Percentiles rank a stretch among this genome's conserved stretches.
phyloP scores from a whole-genome alignment of 2,113 vertebrate species.

The Corythornis cristatus region DNA sequence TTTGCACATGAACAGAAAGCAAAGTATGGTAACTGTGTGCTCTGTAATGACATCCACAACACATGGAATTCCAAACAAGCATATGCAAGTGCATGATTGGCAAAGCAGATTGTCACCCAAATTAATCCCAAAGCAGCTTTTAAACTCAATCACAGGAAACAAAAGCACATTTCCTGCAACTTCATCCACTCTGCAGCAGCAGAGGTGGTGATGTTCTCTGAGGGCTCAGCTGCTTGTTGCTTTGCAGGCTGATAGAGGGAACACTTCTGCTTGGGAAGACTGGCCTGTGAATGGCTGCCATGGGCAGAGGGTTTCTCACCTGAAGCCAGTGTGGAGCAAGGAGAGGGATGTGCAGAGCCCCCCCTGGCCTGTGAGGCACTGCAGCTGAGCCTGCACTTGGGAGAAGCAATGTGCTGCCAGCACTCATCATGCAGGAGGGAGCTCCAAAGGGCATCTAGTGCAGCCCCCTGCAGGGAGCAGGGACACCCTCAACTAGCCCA shows the following conservation, averaged over 20 bases:
- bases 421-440: background rate
- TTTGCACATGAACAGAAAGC: background rate
- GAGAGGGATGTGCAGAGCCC: background rate
- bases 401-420: background rate
- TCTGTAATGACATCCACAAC: background rate
- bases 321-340: background rate
- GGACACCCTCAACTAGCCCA: too few species aligned
- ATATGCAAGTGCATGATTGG: slow-evolving; percentile 54
- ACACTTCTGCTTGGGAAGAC: background rate
- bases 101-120: slow-evolving; percentile 51
- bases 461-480: too few species aligned
- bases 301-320: background rate
- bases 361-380: background rate
- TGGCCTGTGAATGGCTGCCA: background rate
- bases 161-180: slow-evolving; percentile 10
- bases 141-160: slow-evolving; percentile 19
- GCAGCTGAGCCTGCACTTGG: background rate
- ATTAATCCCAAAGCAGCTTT: slow-evolving; percentile 57
- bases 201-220: background rate
- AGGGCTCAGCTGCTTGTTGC: background rate
- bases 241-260: background rate
- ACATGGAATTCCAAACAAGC: slow-evolving; percentile 48
- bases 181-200: background rate
- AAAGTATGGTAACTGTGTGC: slow-evolving; percentile 20
- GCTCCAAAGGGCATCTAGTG: too few species aligned